Evolutionary conservation across 2,888 invertebrate species (phyloP).

Genomic region (Drosophila tripunctata): DNA sequence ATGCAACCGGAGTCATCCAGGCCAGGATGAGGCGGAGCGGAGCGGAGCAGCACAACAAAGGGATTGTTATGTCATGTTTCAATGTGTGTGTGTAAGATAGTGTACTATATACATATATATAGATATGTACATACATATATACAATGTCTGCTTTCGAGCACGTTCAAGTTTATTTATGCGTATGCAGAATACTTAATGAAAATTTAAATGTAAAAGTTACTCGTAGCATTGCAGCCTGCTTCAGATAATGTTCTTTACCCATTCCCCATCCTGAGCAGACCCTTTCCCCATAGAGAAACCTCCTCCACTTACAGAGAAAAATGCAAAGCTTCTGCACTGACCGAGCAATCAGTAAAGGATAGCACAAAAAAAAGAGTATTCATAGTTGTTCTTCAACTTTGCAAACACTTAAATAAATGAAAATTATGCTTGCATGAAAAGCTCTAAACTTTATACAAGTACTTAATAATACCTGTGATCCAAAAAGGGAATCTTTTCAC

Average conservation of each 20-base stretch:
- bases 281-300: background rate
- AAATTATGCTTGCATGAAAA: constrained; percentile 42
- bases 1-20: constrained; percentile 1
- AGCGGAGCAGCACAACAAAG: constrained; percentile 60
- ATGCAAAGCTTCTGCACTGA: constrained; percentile 29
- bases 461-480: background rate
- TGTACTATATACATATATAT: too few species aligned
- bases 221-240: constrained; percentile 60
- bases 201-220: constrained; percentile 80
- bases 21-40: background rate
- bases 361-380: background rate
- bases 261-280: background rate
- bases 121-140: too few species aligned
- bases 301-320: background rate
- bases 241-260: too few species aligned
- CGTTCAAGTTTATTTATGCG: constrained; percentile 82
- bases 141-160: constrained; percentile 75
- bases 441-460: background rate
- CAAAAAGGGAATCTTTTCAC: too few species aligned
- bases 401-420: constrained; percentile 53
- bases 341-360: constrained; percentile 36
- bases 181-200: constrained; percentile 81
- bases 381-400: constrained; percentile 4
- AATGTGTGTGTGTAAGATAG: constrained; percentile 13
- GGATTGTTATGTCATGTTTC: constrained; percentile 69